These are phyloP conservation scores for Aurelia sp. DNA, from an alignment of 30 jellyfish, hydroid and myxozoan species.

Conservation along the genomic window DNA sequence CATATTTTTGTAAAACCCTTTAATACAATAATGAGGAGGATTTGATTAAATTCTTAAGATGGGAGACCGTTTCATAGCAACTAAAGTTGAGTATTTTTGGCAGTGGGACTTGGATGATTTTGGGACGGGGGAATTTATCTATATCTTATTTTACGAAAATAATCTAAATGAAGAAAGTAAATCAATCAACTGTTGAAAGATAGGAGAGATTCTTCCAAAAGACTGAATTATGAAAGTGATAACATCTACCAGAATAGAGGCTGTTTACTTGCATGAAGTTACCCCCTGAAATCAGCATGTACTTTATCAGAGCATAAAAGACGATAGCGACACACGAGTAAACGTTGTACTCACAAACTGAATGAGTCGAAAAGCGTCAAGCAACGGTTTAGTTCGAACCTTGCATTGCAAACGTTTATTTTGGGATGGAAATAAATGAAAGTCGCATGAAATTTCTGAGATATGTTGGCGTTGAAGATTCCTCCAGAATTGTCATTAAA, in stretches of 20 bases:
- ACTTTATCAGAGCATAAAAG: conserved; percentile 15
- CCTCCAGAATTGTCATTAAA: too few relatives aligned
- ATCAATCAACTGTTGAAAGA: too few relatives aligned
- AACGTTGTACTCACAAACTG: not conserved
- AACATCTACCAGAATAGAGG: not conserved
- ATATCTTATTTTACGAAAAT: too few relatives aligned
- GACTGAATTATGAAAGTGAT: too few relatives aligned
- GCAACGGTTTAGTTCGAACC: not conserved
- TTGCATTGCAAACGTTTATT: too few relatives aligned
- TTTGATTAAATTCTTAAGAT: not conserved
- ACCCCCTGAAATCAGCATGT: conserved; percentile 38
- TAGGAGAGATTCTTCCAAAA: too few relatives aligned
- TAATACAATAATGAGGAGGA: not conserved
- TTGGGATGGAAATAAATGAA: not conserved
- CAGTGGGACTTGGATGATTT: too few relatives aligned
- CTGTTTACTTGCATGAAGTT: not conserved
- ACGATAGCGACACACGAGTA: not conserved
- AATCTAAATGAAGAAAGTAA: too few relatives aligned
- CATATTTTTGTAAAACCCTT: too few relatives aligned
- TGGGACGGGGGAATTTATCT: too few relatives aligned
- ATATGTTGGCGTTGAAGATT: not conserved
- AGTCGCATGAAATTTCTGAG: not conserved
- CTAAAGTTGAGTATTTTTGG: too few relatives aligned
- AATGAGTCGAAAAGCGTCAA: not conserved
- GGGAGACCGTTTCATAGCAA: too few relatives aligned